Evolutionary conservation across 2,113 vertebrate genomes (phyloP), one percentile per base, ranked within the genome.

Genomic region (Ginglymostoma cirratum): DNA sequence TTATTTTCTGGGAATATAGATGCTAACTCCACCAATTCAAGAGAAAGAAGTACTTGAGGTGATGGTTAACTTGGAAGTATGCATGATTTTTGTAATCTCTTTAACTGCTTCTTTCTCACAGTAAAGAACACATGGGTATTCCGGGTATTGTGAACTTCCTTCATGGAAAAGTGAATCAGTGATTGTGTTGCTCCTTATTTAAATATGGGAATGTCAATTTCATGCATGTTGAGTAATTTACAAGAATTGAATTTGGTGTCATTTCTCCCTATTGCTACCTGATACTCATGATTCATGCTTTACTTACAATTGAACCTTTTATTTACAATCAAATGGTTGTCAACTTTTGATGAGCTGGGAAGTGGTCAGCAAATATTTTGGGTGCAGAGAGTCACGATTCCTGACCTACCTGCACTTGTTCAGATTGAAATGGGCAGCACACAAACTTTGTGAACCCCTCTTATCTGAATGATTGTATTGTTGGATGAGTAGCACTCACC

Each of bases 261-360:
- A 94, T 42, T 69, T 42, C n/a, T 42, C 0, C 8, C 10, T 24
- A 42, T 45, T 24, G 38, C 19, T 42, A 45, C 65, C 65, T 70
- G 66, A 94, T 70, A 69, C 92, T 45, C 42, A 38, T 67, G 92
- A 94, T 69, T 38, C 21, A 94, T 94, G 72, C 96, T 96, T 67
- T 70, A 93, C 96, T 87, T 96, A 92, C 95, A 96, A 86, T 96
- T 89, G 78, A 95, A 78, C 15, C 92, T 78, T 95, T 96, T 66
- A 94, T 27, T 96, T 95, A 80, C n/a, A 61, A 95, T 96, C 48
- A 72, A 24, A 65, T 45, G 93, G 87, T 96, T 66, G 67, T 52
- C 48, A 61, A 48, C 55, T 61, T 8, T 52, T 90, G 87, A 27
- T 34, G 87, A 34, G 5, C 83, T 72, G 30, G 17, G 17, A 86